Percentiles rank a stretch among this genome's conserved stretches.
Evolutionary conservation across 1,140 invertebrate species (phyloP).

Genomic region (Littorina saxatilis): DNA sequence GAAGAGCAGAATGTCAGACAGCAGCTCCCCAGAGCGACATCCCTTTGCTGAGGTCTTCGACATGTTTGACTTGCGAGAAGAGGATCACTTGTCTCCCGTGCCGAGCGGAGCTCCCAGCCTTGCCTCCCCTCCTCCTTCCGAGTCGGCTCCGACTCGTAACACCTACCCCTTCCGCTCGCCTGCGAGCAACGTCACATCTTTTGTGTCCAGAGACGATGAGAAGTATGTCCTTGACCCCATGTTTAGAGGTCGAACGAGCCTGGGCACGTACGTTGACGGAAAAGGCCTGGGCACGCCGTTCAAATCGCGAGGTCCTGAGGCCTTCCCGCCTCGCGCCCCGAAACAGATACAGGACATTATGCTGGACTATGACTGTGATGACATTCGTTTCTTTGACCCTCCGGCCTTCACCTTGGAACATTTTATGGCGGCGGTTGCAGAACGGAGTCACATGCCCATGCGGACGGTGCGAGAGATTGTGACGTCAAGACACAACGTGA

Average conservation of each 20-base stretch:
- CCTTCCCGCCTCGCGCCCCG: constrained; percentile 60
- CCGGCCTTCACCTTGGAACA: constrained; percentile 71
- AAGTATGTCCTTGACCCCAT: constrained; percentile 70
- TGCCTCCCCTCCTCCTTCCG: constrained; percentile 66
- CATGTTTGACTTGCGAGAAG: constrained; percentile 45
- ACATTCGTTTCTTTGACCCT: constrained; percentile 64
- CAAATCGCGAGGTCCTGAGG: constrained; percentile 69
- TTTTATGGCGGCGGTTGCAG: constrained; percentile 63
- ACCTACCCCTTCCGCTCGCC: constrained; percentile 44
- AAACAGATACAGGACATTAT: constrained; percentile 56
- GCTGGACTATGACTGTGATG: constrained; percentile 61
- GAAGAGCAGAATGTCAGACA: not conserved
- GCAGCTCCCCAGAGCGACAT: constrained; percentile 20
- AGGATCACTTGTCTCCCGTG: constrained; percentile 51
- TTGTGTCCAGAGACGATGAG: constrained; percentile 59
- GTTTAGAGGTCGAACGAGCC: constrained; percentile 63
- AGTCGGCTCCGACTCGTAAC: constrained; percentile 47
- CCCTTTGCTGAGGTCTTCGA: constrained; percentile 49
- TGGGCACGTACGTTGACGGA: constrained; percentile 70
- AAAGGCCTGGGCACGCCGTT: constrained; percentile 67
- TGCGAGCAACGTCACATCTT: constrained; percentile 53
- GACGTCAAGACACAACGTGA: constrained; percentile 70
- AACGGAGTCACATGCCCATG: constrained; percentile 58
- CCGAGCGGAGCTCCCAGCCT: constrained; percentile 66
- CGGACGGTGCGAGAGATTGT: constrained; percentile 57